Conservation (phyloP, 37 sponge, comb jelly and placozoan genomes). For the Aplysina aerophoba region DNA sequence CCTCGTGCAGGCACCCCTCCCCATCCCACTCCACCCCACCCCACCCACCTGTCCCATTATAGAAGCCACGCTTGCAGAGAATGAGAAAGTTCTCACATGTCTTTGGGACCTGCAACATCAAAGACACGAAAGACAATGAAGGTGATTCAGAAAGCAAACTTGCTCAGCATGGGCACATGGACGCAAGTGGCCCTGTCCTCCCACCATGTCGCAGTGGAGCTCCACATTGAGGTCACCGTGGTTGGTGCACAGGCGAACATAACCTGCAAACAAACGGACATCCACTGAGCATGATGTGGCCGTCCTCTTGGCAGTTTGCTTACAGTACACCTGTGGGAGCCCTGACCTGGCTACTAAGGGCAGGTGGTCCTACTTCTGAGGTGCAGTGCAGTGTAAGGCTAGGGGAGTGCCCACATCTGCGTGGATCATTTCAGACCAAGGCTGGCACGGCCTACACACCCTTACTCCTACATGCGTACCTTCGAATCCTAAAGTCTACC, state of each 20-base stretch:
- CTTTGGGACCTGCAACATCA: constrained; percentile 59
- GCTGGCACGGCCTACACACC: no score
- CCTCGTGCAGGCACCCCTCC: not conserved
- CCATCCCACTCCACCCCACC: not conserved
- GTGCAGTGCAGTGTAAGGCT: no score
- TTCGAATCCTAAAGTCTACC: no score
- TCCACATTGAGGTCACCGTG: constrained; percentile 93
- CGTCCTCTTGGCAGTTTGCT: not conserved
- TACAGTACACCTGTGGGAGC: not conserved
- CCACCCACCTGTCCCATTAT: constrained; percentile 81
- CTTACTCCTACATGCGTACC: no score
- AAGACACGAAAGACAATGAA: not conserved
- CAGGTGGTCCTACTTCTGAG: no score
- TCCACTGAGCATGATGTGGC: no score
- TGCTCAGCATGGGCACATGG: no score
- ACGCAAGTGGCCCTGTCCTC: not conserved
- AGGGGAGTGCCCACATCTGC: no score
- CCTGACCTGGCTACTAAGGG: no score
- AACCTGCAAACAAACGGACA: constrained; percentile 42
- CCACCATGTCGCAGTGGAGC: constrained; percentile 86
- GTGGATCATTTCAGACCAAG: no score
- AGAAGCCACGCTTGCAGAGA: constrained; percentile 81
- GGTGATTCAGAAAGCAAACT: not conserved
- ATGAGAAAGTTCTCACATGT: constrained; percentile 92
- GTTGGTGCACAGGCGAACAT: constrained; percentile 82